Percentiles rank a stretch among this genome's conserved stretches.
Conservation (phyloP, 2,113 vertebrate species). For the Globicephala melas region DNA sequence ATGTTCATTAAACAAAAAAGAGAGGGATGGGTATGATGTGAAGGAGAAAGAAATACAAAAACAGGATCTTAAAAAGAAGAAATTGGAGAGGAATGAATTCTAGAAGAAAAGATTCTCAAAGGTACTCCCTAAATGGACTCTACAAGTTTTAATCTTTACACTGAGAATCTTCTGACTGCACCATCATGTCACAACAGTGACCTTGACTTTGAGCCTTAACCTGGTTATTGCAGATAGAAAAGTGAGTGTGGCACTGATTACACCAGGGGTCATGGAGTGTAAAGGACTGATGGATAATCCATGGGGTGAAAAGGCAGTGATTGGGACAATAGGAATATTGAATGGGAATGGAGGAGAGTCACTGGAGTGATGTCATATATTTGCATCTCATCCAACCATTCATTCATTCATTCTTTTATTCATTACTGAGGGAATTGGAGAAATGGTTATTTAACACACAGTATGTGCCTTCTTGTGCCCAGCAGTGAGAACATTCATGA, state of each 20-base stretch:
- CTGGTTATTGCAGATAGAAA: background rate
- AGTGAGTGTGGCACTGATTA: too few relatives aligned
- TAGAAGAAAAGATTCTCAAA: background rate
- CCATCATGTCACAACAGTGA: background rate
- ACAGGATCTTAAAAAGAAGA: background rate
- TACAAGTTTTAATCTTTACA: background rate
- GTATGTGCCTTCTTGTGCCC: rapidly evolving
- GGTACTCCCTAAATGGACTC: background rate
- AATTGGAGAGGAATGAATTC: background rate
- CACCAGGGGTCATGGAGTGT: background rate
- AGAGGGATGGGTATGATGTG: background rate
- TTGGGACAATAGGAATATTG: background rate
- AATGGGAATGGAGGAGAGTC: background rate
- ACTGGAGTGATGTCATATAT: background rate
- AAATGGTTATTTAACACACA: background rate
- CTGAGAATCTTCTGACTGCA: background rate
- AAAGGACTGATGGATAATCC: background rate
- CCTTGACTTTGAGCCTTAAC: background rate
- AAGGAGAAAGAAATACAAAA: background rate
- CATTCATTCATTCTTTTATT: background rate
- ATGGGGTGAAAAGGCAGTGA: background rate
- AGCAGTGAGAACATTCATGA: background rate
- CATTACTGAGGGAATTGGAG: background rate
- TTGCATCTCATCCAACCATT: background rate
- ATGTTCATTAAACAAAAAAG: background rate